Conservation (phyloP, 2,888 invertebrate genomes). For the Calliscelio sp. region DNA sequence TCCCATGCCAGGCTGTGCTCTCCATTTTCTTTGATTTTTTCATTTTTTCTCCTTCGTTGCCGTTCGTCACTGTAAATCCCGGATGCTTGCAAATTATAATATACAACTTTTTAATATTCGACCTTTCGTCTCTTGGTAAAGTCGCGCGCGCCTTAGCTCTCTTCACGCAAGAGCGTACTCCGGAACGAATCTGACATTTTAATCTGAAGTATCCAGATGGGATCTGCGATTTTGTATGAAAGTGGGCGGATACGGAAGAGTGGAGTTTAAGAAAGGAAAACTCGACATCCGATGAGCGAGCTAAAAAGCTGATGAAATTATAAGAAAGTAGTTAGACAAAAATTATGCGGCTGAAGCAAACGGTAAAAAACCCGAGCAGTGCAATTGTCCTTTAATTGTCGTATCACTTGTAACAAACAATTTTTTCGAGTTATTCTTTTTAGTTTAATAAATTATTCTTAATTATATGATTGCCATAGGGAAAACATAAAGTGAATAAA, state of each 20-base stretch:
- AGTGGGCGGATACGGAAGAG: slow-evolving; percentile 69
- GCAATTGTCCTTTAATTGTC: slow-evolving; percentile 57
- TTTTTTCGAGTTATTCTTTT: not conserved
- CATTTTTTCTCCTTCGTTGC: slow-evolving; percentile 63
- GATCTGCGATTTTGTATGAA: slow-evolving; percentile 81
- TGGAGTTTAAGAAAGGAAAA: slow-evolving; percentile 68
- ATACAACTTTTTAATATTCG: slow-evolving; percentile 81
- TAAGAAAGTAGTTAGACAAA: slow-evolving; percentile 60
- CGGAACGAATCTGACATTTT: slow-evolving; percentile 83
- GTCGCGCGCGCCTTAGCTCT: slow-evolving; percentile 70
- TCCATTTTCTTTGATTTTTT: slow-evolving; percentile 62
- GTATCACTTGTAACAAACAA: slow-evolving; percentile 18
- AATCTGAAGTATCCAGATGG: slow-evolving; percentile 85
- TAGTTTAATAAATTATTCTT: not conserved
- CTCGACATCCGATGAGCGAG: slow-evolving; percentile 65
- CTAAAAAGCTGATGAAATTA: slow-evolving; percentile 67
- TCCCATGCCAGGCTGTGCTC: slow-evolving; percentile 39
- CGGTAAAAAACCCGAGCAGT: not conserved
- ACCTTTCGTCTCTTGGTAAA: slow-evolving; percentile 72
- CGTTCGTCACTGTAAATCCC: slow-evolving; percentile 72
- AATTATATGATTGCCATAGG: not conserved
- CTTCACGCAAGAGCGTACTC: slow-evolving; percentile 76
- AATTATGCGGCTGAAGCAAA: slow-evolving; percentile 40
- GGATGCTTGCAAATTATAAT: slow-evolving; percentile 80
- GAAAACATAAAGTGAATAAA: no score